Evolutionary conservation across 2,888 invertebrate species (phyloP).

Genomic region (Trachelus troglodyta): DNA sequence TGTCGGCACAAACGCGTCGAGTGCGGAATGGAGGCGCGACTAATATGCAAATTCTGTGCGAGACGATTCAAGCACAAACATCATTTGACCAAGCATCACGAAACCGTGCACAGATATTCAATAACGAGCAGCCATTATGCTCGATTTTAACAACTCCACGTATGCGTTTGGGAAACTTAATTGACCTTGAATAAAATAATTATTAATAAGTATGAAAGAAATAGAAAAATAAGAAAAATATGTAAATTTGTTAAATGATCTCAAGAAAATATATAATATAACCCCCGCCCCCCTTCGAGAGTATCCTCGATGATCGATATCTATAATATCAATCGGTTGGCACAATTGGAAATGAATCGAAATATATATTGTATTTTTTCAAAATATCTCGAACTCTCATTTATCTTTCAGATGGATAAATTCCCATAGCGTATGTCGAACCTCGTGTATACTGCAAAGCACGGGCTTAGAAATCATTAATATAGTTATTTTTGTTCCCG

Average conservation of each 20-base stretch:
- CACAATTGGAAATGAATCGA: too few relatives aligned
- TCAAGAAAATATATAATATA: background rate
- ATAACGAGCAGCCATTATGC: background rate
- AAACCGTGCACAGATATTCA: constrained; percentile 1
- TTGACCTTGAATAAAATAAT: constrained; percentile 18
- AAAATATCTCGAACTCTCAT: constrained; percentile 20
- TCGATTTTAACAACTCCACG: too few relatives aligned
- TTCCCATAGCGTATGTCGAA: constrained; percentile 24
- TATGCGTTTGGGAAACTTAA: too few relatives aligned
- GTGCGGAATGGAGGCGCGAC: constrained; percentile 63
- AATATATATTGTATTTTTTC: background rate
- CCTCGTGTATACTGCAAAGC: constrained; percentile 52
- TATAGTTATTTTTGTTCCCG: constrained; percentile 57
- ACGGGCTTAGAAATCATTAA: constrained; percentile 56
- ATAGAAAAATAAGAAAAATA: constrained; percentile 13
- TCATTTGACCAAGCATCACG: constrained; percentile 48
- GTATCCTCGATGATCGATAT: too few relatives aligned
- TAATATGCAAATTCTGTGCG: constrained; percentile 55
- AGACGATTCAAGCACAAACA: constrained; percentile 58
- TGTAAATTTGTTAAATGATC: constrained; percentile 15
- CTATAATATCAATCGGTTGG: too few relatives aligned
- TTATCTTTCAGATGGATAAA: constrained; percentile 26
- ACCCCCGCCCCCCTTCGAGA: too few relatives aligned
- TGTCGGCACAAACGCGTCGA: constrained; percentile 57
- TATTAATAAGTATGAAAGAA: constrained; percentile 10